Base-by-base conservation (phyloP, 2,113 vertebrate genomes). In the Zingel zingel region DNA sequence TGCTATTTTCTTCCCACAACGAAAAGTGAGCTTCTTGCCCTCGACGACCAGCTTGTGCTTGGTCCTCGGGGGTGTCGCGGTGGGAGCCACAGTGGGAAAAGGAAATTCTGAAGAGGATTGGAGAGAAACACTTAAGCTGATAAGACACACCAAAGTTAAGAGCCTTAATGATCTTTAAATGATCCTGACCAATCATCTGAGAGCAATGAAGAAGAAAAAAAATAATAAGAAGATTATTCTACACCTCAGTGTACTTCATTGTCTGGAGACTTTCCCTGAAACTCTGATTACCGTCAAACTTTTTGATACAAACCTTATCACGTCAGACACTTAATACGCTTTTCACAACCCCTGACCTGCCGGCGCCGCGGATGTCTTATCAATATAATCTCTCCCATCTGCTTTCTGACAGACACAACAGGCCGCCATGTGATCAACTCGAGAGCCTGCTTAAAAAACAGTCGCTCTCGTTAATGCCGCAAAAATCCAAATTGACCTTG, bases 1-100 rank as follows among this genome's bases (percentile, higher is more conserved):
- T 5, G 96, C 96, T 25, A 99, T 96, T 93, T 99, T 99, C 93
- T 96, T 98, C 43, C 98, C 98, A 0, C 98, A 99, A 58, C 96
- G 97, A 90, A 99, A 97, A 51, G 98, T 99, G 53, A 99, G 96
- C 0, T 96, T 97, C 91, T 96, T 97, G 82, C 98, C 98, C 81
- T 99, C 97, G 0, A 95, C 94, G 18, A 99, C 98, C 0, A 97
- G 91, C 91, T 96, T 97, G 61, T 96, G 96, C 93, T 99, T 99
- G 74, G 96, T 99, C 91, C 98, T 95, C 1, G 95, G 96, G 0
- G 98, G 97, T 4, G 95, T 86, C 3, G 94, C 90, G 2, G 98
- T 99, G 0, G 98, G 94, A 0, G 95, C 95, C 19, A 91, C 90
- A 0, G 98, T 99, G 75, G 98, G 97, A 58, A 99, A 98, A 1